phyloP scores from a whole-genome alignment of 1,140 invertebrate genomes.

The Pteromalus puparum region DNA sequence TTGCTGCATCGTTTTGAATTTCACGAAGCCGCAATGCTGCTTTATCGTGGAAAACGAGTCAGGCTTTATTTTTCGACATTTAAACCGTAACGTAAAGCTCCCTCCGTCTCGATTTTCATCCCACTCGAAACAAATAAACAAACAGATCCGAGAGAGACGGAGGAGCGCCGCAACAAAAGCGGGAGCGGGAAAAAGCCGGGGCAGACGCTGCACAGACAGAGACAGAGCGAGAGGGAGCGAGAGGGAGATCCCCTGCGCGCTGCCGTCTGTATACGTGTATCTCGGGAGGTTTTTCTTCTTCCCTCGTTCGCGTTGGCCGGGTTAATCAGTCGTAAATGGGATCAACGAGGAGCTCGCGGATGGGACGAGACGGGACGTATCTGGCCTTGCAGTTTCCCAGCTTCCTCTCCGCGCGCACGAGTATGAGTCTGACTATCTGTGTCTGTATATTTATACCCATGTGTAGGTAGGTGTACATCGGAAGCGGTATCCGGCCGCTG shows the following conservation, averaged over 20 bases:
- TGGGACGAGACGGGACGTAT: constrained; percentile 36
- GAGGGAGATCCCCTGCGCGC: no score
- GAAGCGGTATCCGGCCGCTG: constrained; percentile 37
- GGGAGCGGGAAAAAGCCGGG: neutral
- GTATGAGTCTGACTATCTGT: neutral
- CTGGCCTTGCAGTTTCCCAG: constrained; percentile 12
- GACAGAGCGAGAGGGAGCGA: no score
- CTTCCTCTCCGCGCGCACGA: neutral
- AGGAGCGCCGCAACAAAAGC: neutral
- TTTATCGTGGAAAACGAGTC: neutral
- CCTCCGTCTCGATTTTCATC: no score
- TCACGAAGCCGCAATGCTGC: no score
- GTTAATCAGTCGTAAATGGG: constrained; percentile 58
- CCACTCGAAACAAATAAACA: neutral
- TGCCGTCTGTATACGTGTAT: neutral
- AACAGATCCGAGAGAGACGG: neutral
- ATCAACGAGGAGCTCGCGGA: constrained; percentile 48
- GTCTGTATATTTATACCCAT: neutral
- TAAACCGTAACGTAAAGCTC: no score
- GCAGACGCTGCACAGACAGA: neutral
- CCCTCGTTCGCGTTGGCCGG: neutral
- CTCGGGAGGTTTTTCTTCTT: neutral
- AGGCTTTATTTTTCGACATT: neutral
- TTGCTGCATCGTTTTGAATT: no score
- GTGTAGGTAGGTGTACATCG: constrained; percentile 11